These are phyloP conservation scores for Epinephelus coioides DNA, from an alignment of 2,797 vertebrate species.

Conservation along the genomic window DNA sequence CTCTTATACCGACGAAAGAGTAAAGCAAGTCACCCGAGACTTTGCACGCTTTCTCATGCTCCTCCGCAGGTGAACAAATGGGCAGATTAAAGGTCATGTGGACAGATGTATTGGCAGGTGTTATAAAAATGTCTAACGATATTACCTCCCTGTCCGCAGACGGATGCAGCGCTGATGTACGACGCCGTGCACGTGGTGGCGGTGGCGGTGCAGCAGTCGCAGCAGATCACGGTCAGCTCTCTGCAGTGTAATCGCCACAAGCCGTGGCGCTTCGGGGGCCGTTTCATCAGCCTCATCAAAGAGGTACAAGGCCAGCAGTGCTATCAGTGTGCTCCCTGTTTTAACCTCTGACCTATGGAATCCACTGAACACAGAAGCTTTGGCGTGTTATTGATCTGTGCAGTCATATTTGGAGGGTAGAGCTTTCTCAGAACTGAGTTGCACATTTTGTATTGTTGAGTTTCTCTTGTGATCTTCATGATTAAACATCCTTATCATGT, in stretches of 20 bases:
- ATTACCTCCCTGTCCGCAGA: slow-evolving; percentile 84
- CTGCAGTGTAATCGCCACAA: slow-evolving; percentile 98
- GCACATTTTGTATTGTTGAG: slow-evolving; percentile 6
- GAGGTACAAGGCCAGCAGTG: slow-evolving; percentile 84
- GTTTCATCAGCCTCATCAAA: slow-evolving; percentile 97
- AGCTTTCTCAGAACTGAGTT: not conserved
- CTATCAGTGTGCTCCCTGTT: not conserved
- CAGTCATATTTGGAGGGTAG: slow-evolving; percentile 6
- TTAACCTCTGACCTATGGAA: slow-evolving; percentile 45
- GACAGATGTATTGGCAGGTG: slow-evolving; percentile 53
- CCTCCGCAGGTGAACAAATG: slow-evolving; percentile 54
- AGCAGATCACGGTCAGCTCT: slow-evolving; percentile 98
- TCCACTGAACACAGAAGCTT: slow-evolving; percentile 7
- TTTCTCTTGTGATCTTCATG: slow-evolving; percentile 19
- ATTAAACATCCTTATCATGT: slow-evolving; percentile 23
- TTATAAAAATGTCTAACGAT: slow-evolving; percentile 56
- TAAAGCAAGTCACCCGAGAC: slow-evolving; percentile 56
- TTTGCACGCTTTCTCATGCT: slow-evolving; percentile 34
- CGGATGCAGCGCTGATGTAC: slow-evolving; percentile 96
- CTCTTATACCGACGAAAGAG: slow-evolving; percentile 44
- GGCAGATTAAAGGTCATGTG: slow-evolving; percentile 53
- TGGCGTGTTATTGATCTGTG: slow-evolving; percentile 15
- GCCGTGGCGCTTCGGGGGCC: slow-evolving; percentile 95
- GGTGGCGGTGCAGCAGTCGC: slow-evolving; percentile 96
- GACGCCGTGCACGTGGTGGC: slow-evolving; percentile 97